Base-by-base conservation (phyloP, 2,797 vertebrate species). In the Protonibea diacanthus region DNA sequence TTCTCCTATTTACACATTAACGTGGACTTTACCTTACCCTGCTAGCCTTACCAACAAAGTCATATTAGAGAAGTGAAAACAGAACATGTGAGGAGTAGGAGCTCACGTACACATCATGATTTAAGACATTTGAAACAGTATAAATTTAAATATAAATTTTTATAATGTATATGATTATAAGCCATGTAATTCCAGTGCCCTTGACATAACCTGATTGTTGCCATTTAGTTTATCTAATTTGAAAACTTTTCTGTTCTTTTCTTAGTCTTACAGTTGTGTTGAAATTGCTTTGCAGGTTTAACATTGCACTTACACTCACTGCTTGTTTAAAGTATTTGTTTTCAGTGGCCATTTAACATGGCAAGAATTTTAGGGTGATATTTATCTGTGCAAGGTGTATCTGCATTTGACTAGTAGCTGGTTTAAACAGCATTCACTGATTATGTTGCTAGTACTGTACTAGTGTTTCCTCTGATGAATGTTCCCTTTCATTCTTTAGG, bases 401-500 rank as follows among this genome's bases (percentile, higher is more conserved):
- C 6, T 72, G 49, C 17, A 48, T 68, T 51, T 74, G 23, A 18
- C 23, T 40, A 1, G 29, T 18, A 13, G 4, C 40, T 63, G 4
- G 18, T 56, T 69, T 23, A 21, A 55, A 27, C 64, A 2, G 5
- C 17, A 3, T 44, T 47, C 44, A 48, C 29, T 14, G 57, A 17
- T 38, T 20, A 1, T 62, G 21, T 21, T n/a, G 27, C 23, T 27
- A 0, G 33, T 38, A 38, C 33, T 38, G 33, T 38, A 38, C 33
- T 48, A 5, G n/a, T 44, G n/a, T 72, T 20, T 56, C 17, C 29
- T 63, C 21, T 77, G 11, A 71, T 63, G 25, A 15, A 56, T 89
- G 48, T 72, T 74, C 55, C 33, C 27, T 66, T 78, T 67, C 81
- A 61, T 86, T 67, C 81, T 77, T 58, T 72, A 97, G 96, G 96